Conservation (phyloP, 2,797 vertebrate species). For the Tarsius wallacei region DNA sequence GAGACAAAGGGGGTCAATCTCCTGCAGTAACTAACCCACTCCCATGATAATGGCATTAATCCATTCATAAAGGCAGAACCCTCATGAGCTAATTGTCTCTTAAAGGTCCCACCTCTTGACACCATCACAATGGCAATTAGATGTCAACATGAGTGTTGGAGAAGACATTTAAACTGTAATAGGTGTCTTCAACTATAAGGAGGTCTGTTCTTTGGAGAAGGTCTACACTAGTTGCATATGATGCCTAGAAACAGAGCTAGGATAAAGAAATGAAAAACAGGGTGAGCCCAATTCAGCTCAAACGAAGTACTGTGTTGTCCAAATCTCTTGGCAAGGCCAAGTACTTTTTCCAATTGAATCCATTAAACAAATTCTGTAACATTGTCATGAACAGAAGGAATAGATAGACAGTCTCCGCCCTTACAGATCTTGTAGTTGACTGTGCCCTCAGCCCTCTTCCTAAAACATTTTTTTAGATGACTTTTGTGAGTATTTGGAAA, state of each 20-base stretch:
- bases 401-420: too few relatives aligned
- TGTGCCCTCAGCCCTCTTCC: too few relatives aligned
- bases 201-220: background rate
- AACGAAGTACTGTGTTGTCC: background rate
- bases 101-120: background rate
- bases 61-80: background rate
- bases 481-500: too few relatives aligned
- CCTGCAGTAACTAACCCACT: background rate
- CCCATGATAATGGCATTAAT: background rate
- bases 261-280: constrained; percentile 2
- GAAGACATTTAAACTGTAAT: background rate
- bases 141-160: background rate
- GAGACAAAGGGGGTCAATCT: background rate
- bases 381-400: too few relatives aligned
- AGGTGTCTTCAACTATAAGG: background rate
- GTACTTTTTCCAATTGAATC: too few relatives aligned
- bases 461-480: too few relatives aligned
- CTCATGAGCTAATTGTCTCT: background rate
- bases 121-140: background rate
- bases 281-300: background rate
- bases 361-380: too few relatives aligned
- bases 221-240: background rate
- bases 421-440: too few relatives aligned
- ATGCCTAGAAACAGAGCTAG: background rate
- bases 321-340: background rate